A percentile compares a stretch with the other conserved stretches of the same genome.
phyloP scores from a whole-genome alignment of 2,113 vertebrate genomes.

The Tychaedon coryphoeus region DNA sequence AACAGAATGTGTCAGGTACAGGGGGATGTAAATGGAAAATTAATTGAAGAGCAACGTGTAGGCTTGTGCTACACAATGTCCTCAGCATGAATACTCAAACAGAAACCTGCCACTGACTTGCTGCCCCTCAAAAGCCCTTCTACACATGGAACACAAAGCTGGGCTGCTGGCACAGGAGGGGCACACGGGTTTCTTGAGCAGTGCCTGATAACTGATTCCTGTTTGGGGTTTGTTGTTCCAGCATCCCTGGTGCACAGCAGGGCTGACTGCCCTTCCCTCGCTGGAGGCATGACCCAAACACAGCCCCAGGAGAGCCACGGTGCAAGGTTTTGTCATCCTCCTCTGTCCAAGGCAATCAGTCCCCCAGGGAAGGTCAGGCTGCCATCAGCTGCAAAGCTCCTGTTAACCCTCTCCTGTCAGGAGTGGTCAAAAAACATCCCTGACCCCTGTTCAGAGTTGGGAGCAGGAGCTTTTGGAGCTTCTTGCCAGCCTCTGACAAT shows the following conservation, averaged over 20 bases:
- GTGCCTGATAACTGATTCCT: not conserved
- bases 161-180: not conserved
- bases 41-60: conserved; percentile 48
- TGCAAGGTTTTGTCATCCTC: not conserved
- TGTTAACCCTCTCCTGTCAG: not conserved
- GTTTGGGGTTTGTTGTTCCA: not conserved
- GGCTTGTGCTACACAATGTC: not conserved
- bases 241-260: not conserved
- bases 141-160: not conserved
- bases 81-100: conserved; percentile 3
- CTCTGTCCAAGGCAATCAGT: not conserved
- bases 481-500: not conserved
- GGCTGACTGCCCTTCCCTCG: not conserved
- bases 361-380: not conserved
- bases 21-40: conserved; percentile 64
- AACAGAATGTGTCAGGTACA: conserved; percentile 53
- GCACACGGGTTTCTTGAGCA: not conserved
- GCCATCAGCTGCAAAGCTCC: not conserved
- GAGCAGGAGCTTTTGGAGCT: not conserved
- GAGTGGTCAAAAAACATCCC: not conserved
- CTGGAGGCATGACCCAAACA: not conserved
- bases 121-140: not conserved
- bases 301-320: not conserved
- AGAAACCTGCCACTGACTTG: not conserved
- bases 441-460: not conserved